Evolutionary conservation across 2,797 vertebrate species (phyloP).

Genomic region (Lutjanus campechanus): DNA sequence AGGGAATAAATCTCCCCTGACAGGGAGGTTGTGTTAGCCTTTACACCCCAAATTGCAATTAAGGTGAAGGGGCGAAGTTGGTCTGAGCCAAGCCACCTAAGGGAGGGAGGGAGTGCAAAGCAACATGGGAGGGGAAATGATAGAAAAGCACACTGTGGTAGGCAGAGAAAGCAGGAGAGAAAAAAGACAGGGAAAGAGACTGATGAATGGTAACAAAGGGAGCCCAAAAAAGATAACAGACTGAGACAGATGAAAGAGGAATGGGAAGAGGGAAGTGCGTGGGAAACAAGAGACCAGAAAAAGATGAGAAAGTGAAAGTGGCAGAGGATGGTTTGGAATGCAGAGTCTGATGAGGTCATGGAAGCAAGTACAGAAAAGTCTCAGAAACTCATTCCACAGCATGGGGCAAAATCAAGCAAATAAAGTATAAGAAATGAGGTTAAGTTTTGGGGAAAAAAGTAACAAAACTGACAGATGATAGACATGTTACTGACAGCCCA

Average conservation of each 20-base stretch:
- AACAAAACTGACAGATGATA: conserved; percentile 60
- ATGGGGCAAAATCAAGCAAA: conserved; percentile 30
- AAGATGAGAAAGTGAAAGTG: conserved; percentile 23
- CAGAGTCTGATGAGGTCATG: conserved; percentile 46
- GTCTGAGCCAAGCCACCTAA: conserved; percentile 42
- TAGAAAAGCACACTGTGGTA: conserved; percentile 27
- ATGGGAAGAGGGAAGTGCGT: conserved; percentile 14
- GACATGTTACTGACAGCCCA: conserved; percentile 52
- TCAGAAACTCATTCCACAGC: conserved; percentile 18
- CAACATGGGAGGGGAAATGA: conserved; percentile 41
- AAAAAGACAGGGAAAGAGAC: conserved; percentile 27
- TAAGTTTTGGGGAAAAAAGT: conserved; percentile 14
- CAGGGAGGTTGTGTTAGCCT: conserved; percentile 73
- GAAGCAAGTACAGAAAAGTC: conserved; percentile 29
- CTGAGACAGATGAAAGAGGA: conserved; percentile 38
- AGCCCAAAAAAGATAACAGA: conserved; percentile 26
- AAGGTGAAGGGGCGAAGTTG: conserved; percentile 60
- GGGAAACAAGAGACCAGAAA: conserved; percentile 12
- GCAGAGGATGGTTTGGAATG: background rate
- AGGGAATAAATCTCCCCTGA: conserved; percentile 76
- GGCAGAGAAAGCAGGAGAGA: conserved; percentile 15
- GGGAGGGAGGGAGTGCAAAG: conserved; percentile 34
- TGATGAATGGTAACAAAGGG: conserved; percentile 33
- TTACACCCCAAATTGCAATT: conserved; percentile 52
- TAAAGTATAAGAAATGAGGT: conserved; percentile 41